Evolutionary conservation across 1,140 invertebrate genomes (phyloP), one percentile per base, ranked within the genome.

Genomic region (Drosophila ficusphila): DNA sequence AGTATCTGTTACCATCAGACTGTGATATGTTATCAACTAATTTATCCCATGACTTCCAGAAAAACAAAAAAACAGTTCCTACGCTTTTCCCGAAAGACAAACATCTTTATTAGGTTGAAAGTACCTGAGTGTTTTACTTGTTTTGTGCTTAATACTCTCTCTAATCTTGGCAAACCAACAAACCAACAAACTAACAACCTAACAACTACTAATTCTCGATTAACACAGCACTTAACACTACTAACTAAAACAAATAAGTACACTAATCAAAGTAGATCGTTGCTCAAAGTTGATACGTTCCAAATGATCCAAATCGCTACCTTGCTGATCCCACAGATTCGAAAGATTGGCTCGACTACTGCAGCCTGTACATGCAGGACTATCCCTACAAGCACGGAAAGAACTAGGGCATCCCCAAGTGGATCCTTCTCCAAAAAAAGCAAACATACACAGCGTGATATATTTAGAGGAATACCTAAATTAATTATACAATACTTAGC

Each of bases 341-440:
- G n/a, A 86, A 76, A 86, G 79, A 85, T 85, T 85, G 79, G 79
- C 79, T 76, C 36, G 38, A 53, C 60, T 85, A 85, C 65, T 76
- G 76, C 76, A 73, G 81, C 41, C 42, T 85, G 46, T 85, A 61
- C 57, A 39, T 79, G 61, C 79, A 79, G 76, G 71, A 83, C 25
- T 52, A 36, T 27, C 49, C 79, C 64, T 46, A 56, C 47, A 74
- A 52, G 25, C 57, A 47, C 31, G 36, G 39, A 25, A 56, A 70
- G 11, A 68, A 54, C 48, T 44, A 61, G 64, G 7, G 21, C 27
- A 41, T 61, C 57, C 36, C 21, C 4, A 6, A 14, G 33, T 27
- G 27, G 19, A 31, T 38, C 46, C 19, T 34, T 33, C 48, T 73
- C 36, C 44, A 49, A 38, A 38, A 27, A 44, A 54, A 67, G 52